Base-by-base conservation (phyloP, 2,888 invertebrate species). In the Synergus laeviventris region DNA sequence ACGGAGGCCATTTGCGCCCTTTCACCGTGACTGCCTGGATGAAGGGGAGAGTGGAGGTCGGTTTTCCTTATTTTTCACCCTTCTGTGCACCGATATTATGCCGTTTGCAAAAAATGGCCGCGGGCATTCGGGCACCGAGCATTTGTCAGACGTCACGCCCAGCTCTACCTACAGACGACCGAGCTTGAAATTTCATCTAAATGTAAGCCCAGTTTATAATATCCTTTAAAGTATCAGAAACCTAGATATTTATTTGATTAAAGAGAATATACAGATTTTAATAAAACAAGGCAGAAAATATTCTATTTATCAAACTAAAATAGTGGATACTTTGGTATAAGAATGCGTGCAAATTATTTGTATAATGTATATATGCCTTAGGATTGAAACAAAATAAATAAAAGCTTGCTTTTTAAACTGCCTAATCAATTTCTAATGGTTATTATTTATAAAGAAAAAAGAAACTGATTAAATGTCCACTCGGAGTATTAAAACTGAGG, bases 1-100 rank as follows among this genome's bases (percentile, higher is more conserved):
- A 81, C 83, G 81, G 82, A 81, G 84, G 83, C 85, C 85, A 83
- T 87, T 87, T 86, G 83, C 85, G 82, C 83, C 82, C 84, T 84
- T 84, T 82, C 80, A 80, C 36, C 75, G 74, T 76, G 49, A 75
- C 42, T 45, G 24, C 12, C 54, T 31, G 64, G 45, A n/a, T 60
- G 42, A 21, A 18, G 21, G 21, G 5, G 56, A 56, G 56, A 11
- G 21, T 21, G 56, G 56, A 21, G 8, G 16, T 49, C 49, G 49
- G 9, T 18, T 66, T 82, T 79, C 75, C 73, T 82, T 79, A 83
- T 82, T 80, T 78, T 45, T 70, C 74, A 77, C 73, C 75, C 76
- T 54, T 24, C 75, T 73, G 74, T 78, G 56, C 79, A 59, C 76
- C 80, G 81, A 81, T 82, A 56, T 73, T 81, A 81, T 76, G 76